Percentiles rank a stretch among this genome's conserved stretches.
Evolutionary conservation across 1,140 invertebrate species (phyloP).

Genomic region (Cheumatopsyche charites): DNA sequence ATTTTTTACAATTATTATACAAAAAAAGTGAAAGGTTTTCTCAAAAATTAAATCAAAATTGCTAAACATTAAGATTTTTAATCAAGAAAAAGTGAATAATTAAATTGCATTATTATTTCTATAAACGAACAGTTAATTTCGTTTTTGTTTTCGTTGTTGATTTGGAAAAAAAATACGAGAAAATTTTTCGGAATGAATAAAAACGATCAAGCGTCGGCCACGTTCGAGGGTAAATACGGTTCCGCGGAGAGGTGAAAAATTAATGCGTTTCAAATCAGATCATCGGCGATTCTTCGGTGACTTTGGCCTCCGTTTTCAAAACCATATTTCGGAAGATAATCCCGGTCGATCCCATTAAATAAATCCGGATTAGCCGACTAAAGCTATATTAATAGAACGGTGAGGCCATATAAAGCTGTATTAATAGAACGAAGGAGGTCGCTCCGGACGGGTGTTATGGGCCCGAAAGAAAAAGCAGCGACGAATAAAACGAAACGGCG

Average conservation of each 20-base stretch:
- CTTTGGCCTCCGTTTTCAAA: conserved; percentile 23
- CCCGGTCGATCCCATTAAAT: conserved; percentile 32
- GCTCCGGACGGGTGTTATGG: conserved; percentile 24
- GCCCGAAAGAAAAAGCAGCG: conserved; percentile 1
- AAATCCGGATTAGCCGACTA: conserved; percentile 35
- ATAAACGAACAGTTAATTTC: too few species aligned
- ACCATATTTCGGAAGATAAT: conserved; percentile 31
- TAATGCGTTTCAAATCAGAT: conserved; percentile 27
- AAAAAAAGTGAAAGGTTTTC: too few species aligned
- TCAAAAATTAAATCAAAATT: too few species aligned
- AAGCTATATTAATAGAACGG: conserved; percentile 37
- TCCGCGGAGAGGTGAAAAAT: conserved; percentile 13
- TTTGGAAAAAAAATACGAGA: too few species aligned
- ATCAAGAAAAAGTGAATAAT: too few species aligned
- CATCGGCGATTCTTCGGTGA: conserved; percentile 22
- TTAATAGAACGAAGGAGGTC: conserved; percentile 32
- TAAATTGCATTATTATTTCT: too few species aligned
- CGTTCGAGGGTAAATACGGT: not conserved
- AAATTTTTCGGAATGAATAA: too few species aligned
- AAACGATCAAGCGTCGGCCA: too few species aligned
- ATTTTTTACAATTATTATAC: too few species aligned
- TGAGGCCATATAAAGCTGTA: conserved; percentile 30
- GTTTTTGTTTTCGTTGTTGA: too few species aligned
- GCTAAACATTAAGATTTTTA: too few species aligned
- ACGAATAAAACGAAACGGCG: not conserved